Percentiles rank a stretch among this genome's conserved stretches.
Conservation (phyloP, 1,140 invertebrate species). For the Drosophila biarmipes region DNA sequence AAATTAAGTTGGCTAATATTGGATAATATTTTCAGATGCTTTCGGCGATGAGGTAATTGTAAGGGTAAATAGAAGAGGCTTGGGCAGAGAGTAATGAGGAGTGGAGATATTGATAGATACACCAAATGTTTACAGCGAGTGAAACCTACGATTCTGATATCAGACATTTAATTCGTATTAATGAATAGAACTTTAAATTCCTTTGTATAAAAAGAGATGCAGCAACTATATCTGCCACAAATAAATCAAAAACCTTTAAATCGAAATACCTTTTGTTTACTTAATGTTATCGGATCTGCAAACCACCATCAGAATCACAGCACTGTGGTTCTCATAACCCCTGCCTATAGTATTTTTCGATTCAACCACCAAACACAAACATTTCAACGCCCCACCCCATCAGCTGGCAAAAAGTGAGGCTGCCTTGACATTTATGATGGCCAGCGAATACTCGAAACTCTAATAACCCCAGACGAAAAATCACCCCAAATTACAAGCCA, state of each 20-base stretch:
- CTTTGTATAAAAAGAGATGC: no score
- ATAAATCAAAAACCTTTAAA: not conserved
- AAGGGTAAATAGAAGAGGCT: not conserved
- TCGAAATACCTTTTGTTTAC: not conserved
- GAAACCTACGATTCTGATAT: not conserved
- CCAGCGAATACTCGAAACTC: constrained; percentile 27
- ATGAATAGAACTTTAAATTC: no score
- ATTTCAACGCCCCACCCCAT: constrained; percentile 15
- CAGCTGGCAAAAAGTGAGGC: not conserved
- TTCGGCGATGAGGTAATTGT: constrained; percentile 9
- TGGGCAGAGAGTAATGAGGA: not conserved
- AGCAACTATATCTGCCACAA: not conserved
- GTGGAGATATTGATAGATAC: not conserved
- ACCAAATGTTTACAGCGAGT: not conserved
- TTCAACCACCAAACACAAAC: constrained; percentile 20
- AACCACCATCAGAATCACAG: not conserved
- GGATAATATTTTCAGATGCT: constrained; percentile 14
- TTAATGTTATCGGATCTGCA: constrained; percentile 4
- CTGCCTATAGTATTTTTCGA: constrained; percentile 1
- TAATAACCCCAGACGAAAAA: constrained; percentile 15
- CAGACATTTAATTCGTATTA: not conserved
- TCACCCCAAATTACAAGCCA: constrained; percentile 36
- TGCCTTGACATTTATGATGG: constrained; percentile 41
- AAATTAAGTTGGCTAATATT: constrained; percentile 39
- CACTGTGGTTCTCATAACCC: constrained; percentile 5